A percentile compares a stretch with the other conserved stretches of the same genome.
Conservation (phyloP, 1,140 invertebrate species). For the Trichonephila inaurata region DNA sequence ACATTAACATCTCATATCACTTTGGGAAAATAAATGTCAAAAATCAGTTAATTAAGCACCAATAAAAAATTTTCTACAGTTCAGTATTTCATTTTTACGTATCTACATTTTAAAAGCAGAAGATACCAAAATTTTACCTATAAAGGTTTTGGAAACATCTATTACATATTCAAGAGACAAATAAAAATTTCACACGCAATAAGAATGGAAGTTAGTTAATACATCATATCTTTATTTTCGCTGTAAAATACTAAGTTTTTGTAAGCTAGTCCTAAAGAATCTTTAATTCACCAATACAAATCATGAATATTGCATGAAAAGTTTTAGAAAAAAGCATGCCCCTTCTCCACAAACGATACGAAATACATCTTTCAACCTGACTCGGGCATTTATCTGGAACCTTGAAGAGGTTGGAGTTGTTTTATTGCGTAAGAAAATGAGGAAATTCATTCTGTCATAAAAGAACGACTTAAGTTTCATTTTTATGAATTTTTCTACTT, state of each 20-base stretch:
- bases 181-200: neutral
- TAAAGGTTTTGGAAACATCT: no score
- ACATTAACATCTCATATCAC: no score
- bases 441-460: slow-evolving; percentile 54
- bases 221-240: neutral
- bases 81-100: no score
- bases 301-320: slow-evolving; percentile 7
- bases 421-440: slow-evolving; percentile 48
- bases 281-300: neutral
- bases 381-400: neutral
- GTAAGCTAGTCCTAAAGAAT: neutral
- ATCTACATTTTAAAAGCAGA: no score
- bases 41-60: no score
- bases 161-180: neutral
- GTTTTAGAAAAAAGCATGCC: neutral
- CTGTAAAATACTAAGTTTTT: neutral
- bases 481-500: slow-evolving; percentile 20
- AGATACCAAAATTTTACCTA: no score
- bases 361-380: neutral
- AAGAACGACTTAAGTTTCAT: slow-evolving; percentile 22
- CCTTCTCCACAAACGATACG: neutral
- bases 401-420: slow-evolving; percentile 46
- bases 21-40: no score
- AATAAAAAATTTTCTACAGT: no score
- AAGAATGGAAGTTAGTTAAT: neutral